Percentiles rank a stretch among this genome's conserved stretches.
phyloP scores from a whole-genome alignment of 2,797 vertebrate species.

The Hozukius guyotensis region DNA sequence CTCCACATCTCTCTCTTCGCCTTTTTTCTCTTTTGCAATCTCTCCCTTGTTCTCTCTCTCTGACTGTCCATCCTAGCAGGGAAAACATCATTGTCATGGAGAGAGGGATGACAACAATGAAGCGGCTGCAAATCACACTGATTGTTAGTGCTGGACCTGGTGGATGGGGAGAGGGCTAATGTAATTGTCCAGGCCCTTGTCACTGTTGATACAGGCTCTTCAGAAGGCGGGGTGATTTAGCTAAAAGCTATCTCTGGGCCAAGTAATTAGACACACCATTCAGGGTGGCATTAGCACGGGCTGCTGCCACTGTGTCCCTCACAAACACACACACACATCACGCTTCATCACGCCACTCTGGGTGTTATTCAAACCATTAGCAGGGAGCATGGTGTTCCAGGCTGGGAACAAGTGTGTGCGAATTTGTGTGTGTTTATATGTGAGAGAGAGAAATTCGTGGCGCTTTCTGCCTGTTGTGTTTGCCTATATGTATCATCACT shows the following conservation, averaged over 20 bases:
- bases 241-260: constrained; percentile 89
- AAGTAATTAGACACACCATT: constrained; percentile 88
- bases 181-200: constrained; percentile 87
- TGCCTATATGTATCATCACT: constrained; percentile 53
- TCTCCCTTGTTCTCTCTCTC: constrained; percentile 49
- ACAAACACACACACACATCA: constrained; percentile 50
- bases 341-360: constrained; percentile 74
- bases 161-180: constrained; percentile 83
- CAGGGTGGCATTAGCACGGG: constrained; percentile 81
- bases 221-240: constrained; percentile 87
- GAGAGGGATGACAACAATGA: constrained; percentile 83
- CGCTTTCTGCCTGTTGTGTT: constrained; percentile 34
- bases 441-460: constrained; percentile 27
- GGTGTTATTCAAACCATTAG: constrained; percentile 86
- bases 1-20: constrained; percentile 35
- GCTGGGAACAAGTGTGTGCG: constrained; percentile 67
- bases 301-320: constrained; percentile 69
- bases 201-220: constrained; percentile 88
- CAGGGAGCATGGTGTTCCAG: constrained; percentile 74
- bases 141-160: constrained; percentile 80
- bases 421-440: constrained; percentile 60
- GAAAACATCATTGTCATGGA: constrained; percentile 82
- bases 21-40: constrained; percentile 42
- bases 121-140: constrained; percentile 81
- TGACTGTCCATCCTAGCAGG: constrained; percentile 50